Conservation (phyloP, 1,140 invertebrate species). For the Maconellicoccus hirsutus region DNA sequence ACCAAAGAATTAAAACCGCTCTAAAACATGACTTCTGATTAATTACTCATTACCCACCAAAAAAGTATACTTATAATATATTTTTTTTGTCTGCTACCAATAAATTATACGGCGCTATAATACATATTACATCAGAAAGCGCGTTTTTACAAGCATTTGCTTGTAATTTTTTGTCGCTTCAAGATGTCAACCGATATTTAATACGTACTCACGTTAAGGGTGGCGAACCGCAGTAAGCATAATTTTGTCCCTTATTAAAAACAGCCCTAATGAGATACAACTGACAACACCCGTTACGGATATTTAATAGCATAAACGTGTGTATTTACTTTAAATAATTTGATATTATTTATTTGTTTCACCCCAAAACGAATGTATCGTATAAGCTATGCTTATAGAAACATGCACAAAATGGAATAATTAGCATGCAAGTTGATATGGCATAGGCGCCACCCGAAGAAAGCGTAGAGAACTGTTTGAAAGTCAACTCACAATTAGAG, state of each 20-base stretch:
- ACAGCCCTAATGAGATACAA: conserved; percentile 21
- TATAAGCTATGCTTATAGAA: not conserved
- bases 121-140: not conserved
- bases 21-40: not conserved
- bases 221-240: conserved; percentile 10
- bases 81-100: conserved; percentile 1
- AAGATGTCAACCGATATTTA: conserved; percentile 15
- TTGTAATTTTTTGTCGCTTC: conserved; percentile 17
- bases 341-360: conserved; percentile 12
- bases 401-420: not conserved
- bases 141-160: conserved; percentile 18
- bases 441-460: not conserved
- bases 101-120: conserved; percentile 18
- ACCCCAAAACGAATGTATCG: not conserved
- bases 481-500: no score
- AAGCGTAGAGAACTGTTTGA: not conserved
- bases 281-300: conserved; percentile 12
- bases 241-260: not conserved
- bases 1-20: not conserved
- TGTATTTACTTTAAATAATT: not conserved
- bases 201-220: not conserved
- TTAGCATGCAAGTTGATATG: conserved; percentile 7
- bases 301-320: not conserved
- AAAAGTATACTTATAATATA: no score
- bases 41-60: not conserved